Evolutionary conservation across 2,797 vertebrate species (phyloP), one percentile per base, ranked within the genome.

Genomic region (Avahi laniger): DNA sequence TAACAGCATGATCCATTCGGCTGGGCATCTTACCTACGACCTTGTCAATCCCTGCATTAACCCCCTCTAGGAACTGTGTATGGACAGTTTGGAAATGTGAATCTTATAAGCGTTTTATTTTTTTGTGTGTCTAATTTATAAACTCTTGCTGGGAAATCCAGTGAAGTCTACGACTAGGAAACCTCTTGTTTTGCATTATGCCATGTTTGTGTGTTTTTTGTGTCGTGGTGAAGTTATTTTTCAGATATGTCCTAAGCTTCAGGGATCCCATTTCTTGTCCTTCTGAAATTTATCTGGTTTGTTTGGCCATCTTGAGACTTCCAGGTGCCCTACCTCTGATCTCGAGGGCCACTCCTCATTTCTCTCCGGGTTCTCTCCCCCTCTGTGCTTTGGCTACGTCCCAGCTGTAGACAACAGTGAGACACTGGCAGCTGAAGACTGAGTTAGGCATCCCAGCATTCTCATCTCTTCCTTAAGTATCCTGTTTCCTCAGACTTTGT

Each of bases 51-150:
- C 89, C 73, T 38, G 30, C 10, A 1, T 73, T 59, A 84, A 78
- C 38, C 6, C 57, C 82, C 22, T 70, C 70, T 54, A 48, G 81
- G 95, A 75, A 59, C 92, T 93, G 54, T 30, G 38, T 96, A 72
- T 86, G 94, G 96, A 94, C 96, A 79, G 95, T 96, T 93, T 35
- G 83, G 96, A 98, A 97, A 98, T 98, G 98, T 98, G 98, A 98
- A 97, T 97, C 96, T 96, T 96, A 93, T 65, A 95, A 87, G 90
- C 15, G 48, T 97, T 91, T 96, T 97, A 89, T 97, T 97, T 81
- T 94, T 98, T 98, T 98, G 83, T 98, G 94, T 97, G 94, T 97
- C 95, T 98, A 98, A 98, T 98, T 98, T 99, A 98, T 98, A 95
- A 98, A 96, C 22, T 38, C 89, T 80, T 87, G 92, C 94, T 96